phyloP scores from a whole-genome alignment of 2,797 vertebrate species.

The Stomatorhinus walkeri region DNA sequence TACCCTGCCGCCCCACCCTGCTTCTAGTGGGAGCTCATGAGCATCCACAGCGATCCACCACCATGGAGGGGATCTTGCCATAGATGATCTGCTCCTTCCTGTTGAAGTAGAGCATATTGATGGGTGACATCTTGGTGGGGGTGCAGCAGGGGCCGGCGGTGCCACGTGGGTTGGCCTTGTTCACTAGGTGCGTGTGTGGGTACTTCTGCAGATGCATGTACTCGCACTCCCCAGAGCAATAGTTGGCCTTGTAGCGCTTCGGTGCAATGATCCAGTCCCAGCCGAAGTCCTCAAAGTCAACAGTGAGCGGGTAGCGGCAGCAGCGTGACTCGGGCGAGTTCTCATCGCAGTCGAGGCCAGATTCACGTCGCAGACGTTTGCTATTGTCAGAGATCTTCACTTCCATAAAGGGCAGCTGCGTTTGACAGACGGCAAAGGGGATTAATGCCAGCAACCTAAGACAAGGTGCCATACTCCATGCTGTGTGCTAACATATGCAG shows the following conservation, averaged over 20 bases:
- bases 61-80: constrained; percentile 94
- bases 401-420: constrained; percentile 91
- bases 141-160: constrained; percentile 91
- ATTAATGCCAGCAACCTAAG: neutral
- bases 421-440: constrained; percentile 19
- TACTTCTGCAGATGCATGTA: constrained; percentile 94
- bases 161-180: constrained; percentile 85
- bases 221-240: constrained; percentile 94
- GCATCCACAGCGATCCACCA: constrained; percentile 94
- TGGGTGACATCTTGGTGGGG: constrained; percentile 94
- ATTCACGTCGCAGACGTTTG: constrained; percentile 75
- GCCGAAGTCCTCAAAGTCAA: constrained; percentile 94
- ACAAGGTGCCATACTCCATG: neutral
- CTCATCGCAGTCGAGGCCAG: constrained; percentile 87
- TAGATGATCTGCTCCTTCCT: constrained; percentile 92
- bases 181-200: constrained; percentile 89
- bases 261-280: constrained; percentile 98
- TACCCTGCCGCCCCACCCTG: neutral
- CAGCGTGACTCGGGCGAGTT: constrained; percentile 86
- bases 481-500: neutral
- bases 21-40: constrained; percentile 59
- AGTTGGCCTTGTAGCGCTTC: constrained; percentile 96
- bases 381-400: constrained; percentile 87
- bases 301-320: constrained; percentile 88
- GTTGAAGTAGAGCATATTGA: constrained; percentile 98